Base-by-base conservation (phyloP, 2,113 vertebrate species). In the Halcyon senegalensis region DNA sequence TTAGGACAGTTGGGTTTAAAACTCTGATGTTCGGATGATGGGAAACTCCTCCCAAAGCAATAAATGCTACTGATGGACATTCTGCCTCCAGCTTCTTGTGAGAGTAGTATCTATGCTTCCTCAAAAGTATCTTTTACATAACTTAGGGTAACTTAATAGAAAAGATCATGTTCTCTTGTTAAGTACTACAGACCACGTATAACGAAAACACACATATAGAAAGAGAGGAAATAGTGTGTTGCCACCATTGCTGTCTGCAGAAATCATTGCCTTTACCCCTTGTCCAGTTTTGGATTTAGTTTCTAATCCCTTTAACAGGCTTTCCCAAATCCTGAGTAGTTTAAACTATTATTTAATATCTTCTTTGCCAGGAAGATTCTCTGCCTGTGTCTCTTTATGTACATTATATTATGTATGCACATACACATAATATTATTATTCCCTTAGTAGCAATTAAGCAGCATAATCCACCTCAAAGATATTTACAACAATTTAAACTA, bases 401-500 rank as follows among this genome's bases (percentile, higher is more conserved):
- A 85, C 80, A 58, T 93, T 95, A 74, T 87, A 92, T 94, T 96
- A 92, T 82, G 50, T 94, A 95, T 87, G 92, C 84, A 93, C 23
- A 93, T 87, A 91, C 39, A 90, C 84, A 89, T 95, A 92, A 94
- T 72, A 77, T 93, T 94, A 84, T 95, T 97, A 96, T 79, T 97
- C 93, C 94, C 93, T 90, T 80, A 95, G 90, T 77, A 93, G 91
- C 80, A 95, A 97, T 95, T 97, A 96, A 94, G 84, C 76, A 85
- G 72, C 48, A 75, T 94, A 97, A 96, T 96, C 96, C 91, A 94
- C 93, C 93, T 90, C 83, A 93, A 75, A 94, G 82, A 93, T 95
- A 96, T 96, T 95, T 94, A 88, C 85, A 95, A 88, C 94, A 95
- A 88, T 96, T 95, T 96, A 89, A 97, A 97, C 87, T 96, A 89